Percentiles rank a stretch among this genome's conserved stretches.
phyloP scores from a whole-genome alignment of 2,888 invertebrate species.

The Aspidiotus rigidus region DNA sequence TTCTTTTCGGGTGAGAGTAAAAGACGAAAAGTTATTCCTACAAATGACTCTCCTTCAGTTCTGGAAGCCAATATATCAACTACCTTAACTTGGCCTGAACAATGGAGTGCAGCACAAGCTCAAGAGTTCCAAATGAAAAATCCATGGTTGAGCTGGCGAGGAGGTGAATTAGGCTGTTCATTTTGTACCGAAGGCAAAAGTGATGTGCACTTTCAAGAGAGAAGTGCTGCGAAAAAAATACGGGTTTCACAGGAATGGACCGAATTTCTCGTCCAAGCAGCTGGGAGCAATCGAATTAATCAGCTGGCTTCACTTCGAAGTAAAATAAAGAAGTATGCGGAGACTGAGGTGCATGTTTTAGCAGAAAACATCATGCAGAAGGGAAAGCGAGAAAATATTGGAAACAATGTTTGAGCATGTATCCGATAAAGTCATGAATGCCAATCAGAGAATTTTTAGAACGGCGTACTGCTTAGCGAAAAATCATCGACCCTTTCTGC shows the following conservation, averaged over 20 bases:
- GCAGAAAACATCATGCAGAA: background rate
- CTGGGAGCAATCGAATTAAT: too few relatives aligned
- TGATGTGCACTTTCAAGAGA: background rate
- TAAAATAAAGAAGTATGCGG: background rate
- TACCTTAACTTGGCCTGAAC: background rate
- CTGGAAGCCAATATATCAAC: background rate
- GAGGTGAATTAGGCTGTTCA: background rate
- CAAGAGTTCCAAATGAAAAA: background rate
- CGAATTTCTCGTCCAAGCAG: background rate
- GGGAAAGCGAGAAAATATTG: constrained; percentile 2
- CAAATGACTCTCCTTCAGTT: background rate
- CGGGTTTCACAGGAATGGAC: background rate
- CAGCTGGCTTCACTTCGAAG: background rate
- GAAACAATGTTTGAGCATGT: too few relatives aligned
- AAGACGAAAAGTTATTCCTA: too few relatives aligned
- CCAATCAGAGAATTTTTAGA: background rate
- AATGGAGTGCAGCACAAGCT: background rate
- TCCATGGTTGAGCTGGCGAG: background rate
- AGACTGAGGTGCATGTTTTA: background rate
- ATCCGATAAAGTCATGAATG: too few relatives aligned
- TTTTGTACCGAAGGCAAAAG: background rate
- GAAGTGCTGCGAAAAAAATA: background rate
- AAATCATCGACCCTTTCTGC: background rate
- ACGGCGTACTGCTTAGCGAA: background rate
- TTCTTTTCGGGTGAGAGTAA: too few relatives aligned